Conservation (phyloP, 2,113 vertebrate species). For the Nannospalax galili region DNA sequence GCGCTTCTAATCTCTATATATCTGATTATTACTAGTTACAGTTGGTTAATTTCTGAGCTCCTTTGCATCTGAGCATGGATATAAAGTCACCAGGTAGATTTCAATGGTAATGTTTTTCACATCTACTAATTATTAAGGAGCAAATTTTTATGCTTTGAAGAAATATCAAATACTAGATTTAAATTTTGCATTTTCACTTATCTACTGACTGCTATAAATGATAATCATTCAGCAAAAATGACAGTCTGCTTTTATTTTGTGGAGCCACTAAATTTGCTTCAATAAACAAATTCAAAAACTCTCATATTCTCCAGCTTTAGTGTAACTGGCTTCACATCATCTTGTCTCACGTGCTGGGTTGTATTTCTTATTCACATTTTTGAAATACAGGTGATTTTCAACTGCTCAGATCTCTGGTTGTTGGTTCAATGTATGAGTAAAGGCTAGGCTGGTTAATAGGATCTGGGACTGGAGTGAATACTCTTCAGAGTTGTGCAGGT, state of each 20-base stretch:
- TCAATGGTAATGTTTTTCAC: too few relatives aligned
- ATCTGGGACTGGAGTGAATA: neutral
- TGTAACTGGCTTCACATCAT: neutral
- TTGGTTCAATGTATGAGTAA: neutral
- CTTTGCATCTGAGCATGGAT: too few relatives aligned
- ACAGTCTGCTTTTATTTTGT: neutral
- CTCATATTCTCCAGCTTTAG: neutral
- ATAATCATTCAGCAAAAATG: neutral
- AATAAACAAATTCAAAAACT: neutral
- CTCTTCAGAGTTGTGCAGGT: neutral
- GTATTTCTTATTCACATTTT: neutral
- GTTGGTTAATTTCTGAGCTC: too few relatives aligned
- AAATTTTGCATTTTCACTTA: neutral
- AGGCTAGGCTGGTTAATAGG: neutral
- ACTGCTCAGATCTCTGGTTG: neutral
- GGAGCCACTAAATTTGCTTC: neutral
- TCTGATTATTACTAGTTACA: too few relatives aligned
- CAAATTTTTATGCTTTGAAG: too few relatives aligned
- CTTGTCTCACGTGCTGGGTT: neutral
- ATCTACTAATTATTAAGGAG: too few relatives aligned
- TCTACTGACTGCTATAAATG: neutral
- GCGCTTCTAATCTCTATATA: too few relatives aligned
- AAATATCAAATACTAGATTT: too few relatives aligned
- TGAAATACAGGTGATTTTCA: neutral
- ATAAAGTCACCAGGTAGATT: too few relatives aligned